These are phyloP conservation scores for Drosophila rellima DNA, from an alignment of 2,888 invertebrate species.

Conservation along the genomic window DNA sequence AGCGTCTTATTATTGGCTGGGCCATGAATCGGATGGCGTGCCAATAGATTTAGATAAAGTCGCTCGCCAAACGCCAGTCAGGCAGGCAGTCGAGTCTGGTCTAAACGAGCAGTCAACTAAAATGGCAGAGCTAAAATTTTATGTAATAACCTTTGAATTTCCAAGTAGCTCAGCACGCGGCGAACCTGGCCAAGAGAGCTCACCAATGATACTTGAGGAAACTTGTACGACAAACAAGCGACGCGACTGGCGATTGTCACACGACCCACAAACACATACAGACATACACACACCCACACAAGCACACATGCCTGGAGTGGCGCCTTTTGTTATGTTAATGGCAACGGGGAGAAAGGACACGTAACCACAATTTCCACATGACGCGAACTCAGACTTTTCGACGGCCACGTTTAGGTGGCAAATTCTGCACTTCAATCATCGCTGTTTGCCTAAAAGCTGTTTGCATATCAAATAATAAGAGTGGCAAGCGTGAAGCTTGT, in stretches of 20 bases:
- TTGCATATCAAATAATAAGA: slow-evolving; percentile 80
- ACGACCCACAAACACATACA: slow-evolving; percentile 2
- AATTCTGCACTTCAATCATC: slow-evolving; percentile 69
- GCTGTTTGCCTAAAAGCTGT: slow-evolving; percentile 57
- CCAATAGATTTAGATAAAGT: slow-evolving; percentile 79
- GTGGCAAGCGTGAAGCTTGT: slow-evolving; percentile 55
- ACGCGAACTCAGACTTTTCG: slow-evolving; percentile 46
- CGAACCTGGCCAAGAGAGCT: slow-evolving; percentile 13
- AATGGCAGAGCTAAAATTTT: slow-evolving; percentile 81
- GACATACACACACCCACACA: slow-evolving; percentile 11
- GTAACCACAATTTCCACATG: slow-evolving; percentile 75
- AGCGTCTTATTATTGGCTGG: slow-evolving; percentile 67
- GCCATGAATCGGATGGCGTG: slow-evolving; percentile 53
- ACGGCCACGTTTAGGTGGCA: slow-evolving; percentile 55
- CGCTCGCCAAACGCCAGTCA: slow-evolving; percentile 28
- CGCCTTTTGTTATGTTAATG: slow-evolving; percentile 78
- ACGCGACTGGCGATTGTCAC: slow-evolving; percentile 39
- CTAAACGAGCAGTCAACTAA: slow-evolving; percentile 76
- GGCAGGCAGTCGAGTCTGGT: slow-evolving; percentile 13
- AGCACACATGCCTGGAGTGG: slow-evolving; percentile 14
- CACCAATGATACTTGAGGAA: slow-evolving; percentile 58
- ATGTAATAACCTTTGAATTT: slow-evolving; percentile 81
- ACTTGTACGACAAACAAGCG: slow-evolving; percentile 54
- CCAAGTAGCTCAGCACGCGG: slow-evolving; percentile 60
- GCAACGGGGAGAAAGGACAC: slow-evolving; percentile 56